Evolutionary conservation across 2,113 vertebrate genomes (phyloP).

Genomic region (Leucosticte australis): DNA sequence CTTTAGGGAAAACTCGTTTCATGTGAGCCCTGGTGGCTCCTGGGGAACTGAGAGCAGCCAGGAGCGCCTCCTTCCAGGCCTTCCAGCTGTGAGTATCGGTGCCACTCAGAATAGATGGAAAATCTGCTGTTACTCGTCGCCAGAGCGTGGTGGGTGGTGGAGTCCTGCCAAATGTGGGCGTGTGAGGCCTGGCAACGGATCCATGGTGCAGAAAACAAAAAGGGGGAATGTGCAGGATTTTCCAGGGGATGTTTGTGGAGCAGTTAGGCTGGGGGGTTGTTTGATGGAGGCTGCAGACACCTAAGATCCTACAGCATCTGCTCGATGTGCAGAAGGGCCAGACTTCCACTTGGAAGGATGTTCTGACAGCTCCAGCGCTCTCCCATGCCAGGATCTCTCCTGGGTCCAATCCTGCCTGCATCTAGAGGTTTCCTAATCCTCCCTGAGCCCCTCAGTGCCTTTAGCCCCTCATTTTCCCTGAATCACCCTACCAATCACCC

Average conservation of each 20-base stretch:
- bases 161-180: background rate
- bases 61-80: background rate
- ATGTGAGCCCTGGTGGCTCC: background rate
- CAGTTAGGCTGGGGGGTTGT: rapidly evolving
- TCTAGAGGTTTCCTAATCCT: background rate
- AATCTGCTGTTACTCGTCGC: background rate
- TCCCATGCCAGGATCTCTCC: background rate
- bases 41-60: background rate
- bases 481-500: background rate
- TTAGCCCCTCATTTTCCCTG: background rate
- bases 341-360: background rate
- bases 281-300: background rate
- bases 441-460: rapidly evolving
- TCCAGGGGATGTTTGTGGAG: rapidly evolving
- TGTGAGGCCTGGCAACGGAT: background rate
- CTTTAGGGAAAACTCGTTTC: background rate
- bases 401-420: rapidly evolving
- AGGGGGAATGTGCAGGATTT: background rate
- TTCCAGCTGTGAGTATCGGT: background rate
- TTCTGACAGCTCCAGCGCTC: background rate
- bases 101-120: background rate
- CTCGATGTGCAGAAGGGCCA: background rate
- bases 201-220: background rate
- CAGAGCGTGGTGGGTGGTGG: background rate
- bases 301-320: background rate